A percentile compares a stretch with the other conserved stretches of the same genome.
Evolutionary conservation across 2,888 invertebrate species (phyloP).

Genomic region (Plebejus melissa): DNA sequence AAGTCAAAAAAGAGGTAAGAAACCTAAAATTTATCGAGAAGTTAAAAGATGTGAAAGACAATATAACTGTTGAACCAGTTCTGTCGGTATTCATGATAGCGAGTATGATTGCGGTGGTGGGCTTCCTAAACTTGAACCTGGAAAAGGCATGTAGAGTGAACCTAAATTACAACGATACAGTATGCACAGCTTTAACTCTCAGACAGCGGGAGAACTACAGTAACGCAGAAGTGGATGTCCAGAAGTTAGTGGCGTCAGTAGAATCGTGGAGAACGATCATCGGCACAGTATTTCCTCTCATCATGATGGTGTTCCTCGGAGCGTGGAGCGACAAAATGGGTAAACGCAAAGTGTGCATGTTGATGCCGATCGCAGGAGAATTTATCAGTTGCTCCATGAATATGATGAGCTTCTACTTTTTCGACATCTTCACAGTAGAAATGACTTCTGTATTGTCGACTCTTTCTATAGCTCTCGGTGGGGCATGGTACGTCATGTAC

Average conservation of each 20-base stretch:
- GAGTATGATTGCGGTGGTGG: constrained; percentile 82
- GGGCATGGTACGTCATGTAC: constrained; percentile 79
- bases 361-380: constrained; percentile 78
- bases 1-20: constrained; percentile 42
- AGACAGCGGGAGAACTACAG: constrained; percentile 84
- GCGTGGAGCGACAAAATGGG: constrained; percentile 82
- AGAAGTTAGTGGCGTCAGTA: constrained; percentile 76
- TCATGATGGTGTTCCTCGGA: constrained; percentile 78
- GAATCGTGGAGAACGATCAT: constrained; percentile 77
- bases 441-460: constrained; percentile 75
- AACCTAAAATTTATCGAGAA: constrained; percentile 65
- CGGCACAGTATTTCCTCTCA: constrained; percentile 74
- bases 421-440: constrained; percentile 74
- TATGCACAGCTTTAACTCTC: constrained; percentile 85
- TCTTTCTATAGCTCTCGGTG: constrained; percentile 71
- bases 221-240: constrained; percentile 82
- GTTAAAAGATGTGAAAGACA: constrained; percentile 70
- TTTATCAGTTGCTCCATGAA: constrained; percentile 71
- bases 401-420: constrained; percentile 76
- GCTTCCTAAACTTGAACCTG: constrained; percentile 89
- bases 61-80: constrained; percentile 83
- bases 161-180: constrained; percentile 81
- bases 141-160: constrained; percentile 93
- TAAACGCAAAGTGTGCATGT: constrained; percentile 78
- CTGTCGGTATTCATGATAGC: constrained; percentile 82